phyloP scores from a whole-genome alignment of 2,113 vertebrate species.

The Syrmaticus mikado region DNA sequence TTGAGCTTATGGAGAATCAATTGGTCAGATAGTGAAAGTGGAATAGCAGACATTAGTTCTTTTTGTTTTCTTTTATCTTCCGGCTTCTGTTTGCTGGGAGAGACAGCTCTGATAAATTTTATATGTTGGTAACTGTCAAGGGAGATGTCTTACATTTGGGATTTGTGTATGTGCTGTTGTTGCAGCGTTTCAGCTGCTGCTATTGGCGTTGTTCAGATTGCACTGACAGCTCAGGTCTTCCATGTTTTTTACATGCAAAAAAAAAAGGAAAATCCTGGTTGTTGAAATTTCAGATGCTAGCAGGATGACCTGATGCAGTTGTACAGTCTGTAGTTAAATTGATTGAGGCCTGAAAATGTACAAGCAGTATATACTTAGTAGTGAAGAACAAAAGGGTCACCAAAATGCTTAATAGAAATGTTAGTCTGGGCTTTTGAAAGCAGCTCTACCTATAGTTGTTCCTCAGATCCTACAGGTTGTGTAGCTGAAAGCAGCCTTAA shows the following conservation, averaged over 20 bases:
- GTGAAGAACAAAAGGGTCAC: background rate
- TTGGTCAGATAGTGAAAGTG: background rate
- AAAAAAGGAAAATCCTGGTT: background rate
- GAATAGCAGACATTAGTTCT: background rate
- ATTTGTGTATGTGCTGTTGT: background rate
- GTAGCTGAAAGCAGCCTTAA: background rate
- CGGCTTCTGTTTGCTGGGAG: background rate
- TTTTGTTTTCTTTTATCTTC: background rate
- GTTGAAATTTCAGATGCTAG: background rate
- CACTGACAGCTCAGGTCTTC: background rate
- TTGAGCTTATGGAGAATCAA: background rate
- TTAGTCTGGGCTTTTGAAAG: background rate
- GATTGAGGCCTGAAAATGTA: background rate
- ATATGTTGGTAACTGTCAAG: background rate
- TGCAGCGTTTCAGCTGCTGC: background rate
- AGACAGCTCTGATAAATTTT: background rate
- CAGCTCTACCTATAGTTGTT: background rate
- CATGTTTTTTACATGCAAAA: background rate
- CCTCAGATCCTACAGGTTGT: background rate
- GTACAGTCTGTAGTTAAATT: background rate
- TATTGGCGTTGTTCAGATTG: background rate
- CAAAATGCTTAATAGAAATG: background rate
- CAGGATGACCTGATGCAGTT: background rate
- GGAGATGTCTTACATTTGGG: rapidly evolving
- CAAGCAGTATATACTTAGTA: background rate